Evolutionary conservation across 2,888 invertebrate species (phyloP).

Genomic region (Oscheius sp.): DNA sequence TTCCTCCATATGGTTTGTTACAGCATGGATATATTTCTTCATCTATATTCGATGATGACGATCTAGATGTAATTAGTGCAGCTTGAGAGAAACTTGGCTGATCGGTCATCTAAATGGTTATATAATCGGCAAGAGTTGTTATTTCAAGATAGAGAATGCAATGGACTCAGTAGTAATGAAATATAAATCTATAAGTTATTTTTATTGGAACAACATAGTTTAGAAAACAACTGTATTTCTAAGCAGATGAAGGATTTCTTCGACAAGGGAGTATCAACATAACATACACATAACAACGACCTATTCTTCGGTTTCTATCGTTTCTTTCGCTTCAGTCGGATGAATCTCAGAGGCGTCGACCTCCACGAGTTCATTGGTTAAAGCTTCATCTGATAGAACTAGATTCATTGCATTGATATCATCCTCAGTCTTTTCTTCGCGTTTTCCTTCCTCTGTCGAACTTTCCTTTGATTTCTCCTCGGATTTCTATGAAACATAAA

Average conservation of each 20-base stretch:
- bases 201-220: no score
- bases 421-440: no score
- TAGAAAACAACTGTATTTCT: no score
- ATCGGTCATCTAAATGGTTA: no score
- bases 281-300: not conserved
- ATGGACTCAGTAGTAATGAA: no score
- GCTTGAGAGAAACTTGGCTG: no score
- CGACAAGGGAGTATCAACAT: conserved; percentile 20
- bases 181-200: no score
- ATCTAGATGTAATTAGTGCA: no score
- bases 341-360: not conserved
- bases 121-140: no score
- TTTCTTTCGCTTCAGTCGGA: not conserved
- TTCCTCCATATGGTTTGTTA: not conserved
- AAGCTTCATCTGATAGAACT: conserved; percentile 9
- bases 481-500: conserved; percentile 13
- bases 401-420: conserved; percentile 8
- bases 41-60: no score
- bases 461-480: conserved; percentile 18
- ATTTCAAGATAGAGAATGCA: no score
- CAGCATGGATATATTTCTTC: conserved; percentile 6
- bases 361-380: not conserved
- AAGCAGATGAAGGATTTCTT: no score
- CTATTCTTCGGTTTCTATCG: not conserved
- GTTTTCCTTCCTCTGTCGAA: not conserved